phyloP scores from a whole-genome alignment of 1,140 invertebrate genomes.

The Orius laevigatus region DNA sequence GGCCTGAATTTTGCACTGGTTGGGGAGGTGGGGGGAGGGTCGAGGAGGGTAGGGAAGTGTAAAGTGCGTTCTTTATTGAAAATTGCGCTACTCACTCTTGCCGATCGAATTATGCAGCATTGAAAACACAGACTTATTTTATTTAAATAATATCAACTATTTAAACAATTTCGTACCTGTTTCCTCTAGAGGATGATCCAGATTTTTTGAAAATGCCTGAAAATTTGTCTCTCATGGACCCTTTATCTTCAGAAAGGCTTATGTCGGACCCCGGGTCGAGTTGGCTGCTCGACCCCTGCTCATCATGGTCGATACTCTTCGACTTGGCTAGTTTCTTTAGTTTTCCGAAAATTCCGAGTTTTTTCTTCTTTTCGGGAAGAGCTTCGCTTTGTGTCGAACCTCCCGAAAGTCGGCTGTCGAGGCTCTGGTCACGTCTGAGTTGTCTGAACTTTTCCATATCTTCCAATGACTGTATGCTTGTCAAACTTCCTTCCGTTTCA shows the following conservation, averaged over 20 bases:
- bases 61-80: not conserved
- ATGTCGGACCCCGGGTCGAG: slow-evolving; percentile 63
- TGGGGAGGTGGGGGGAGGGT: too few relatives aligned
- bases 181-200: slow-evolving; percentile 40
- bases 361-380: slow-evolving; percentile 58
- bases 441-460: slow-evolving; percentile 33
- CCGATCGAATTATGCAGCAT: slow-evolving; percentile 13
- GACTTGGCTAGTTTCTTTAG: slow-evolving; percentile 64
- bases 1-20: too few relatives aligned
- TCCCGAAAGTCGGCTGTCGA: slow-evolving; percentile 63
- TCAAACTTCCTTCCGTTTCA: slow-evolving; percentile 49
- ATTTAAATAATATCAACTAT: slow-evolving; percentile 4
- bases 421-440: slow-evolving; percentile 42
- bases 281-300: slow-evolving; percentile 21
- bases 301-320: slow-evolving; percentile 45
- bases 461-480: slow-evolving; percentile 60
- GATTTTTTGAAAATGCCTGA: slow-evolving; percentile 66
- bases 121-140: slow-evolving; percentile 13
- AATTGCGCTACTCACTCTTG: slow-evolving; percentile 1
- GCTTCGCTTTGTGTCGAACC: slow-evolving; percentile 73
- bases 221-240: slow-evolving; percentile 56
- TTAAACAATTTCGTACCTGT: slow-evolving; percentile 35
- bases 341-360: slow-evolving; percentile 66
- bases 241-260: slow-evolving; percentile 35
- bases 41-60: too few relatives aligned